Conservation (phyloP, 2,113 vertebrate genomes). For the Eolophus roseicapilla region DNA sequence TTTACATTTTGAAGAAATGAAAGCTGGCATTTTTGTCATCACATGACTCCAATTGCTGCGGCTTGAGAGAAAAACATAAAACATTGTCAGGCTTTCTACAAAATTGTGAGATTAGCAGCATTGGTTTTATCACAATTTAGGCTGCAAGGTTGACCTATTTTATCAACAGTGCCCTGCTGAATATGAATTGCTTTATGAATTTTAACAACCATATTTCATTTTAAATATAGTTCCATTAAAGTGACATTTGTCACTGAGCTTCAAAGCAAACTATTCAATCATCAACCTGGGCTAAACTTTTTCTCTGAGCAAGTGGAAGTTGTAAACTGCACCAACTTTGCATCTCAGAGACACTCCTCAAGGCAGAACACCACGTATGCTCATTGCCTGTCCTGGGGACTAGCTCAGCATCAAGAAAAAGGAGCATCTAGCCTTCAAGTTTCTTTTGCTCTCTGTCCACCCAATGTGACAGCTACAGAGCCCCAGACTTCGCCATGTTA, state of each 20-base stretch:
- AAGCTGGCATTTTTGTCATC: conserved; percentile 62
- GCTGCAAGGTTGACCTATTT: conserved; percentile 52
- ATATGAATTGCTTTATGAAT: conserved; percentile 55
- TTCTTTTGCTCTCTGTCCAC: background rate
- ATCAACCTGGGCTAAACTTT: background rate
- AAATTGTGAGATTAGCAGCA: conserved; percentile 48
- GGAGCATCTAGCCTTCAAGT: background rate
- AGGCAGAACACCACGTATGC: rapidly evolving
- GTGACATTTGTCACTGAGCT: background rate
- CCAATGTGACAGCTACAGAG: background rate
- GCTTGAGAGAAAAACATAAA: conserved; percentile 52
- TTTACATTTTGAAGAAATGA: conserved; percentile 64
- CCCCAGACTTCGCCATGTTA: background rate
- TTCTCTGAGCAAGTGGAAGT: background rate
- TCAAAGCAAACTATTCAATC: background rate
- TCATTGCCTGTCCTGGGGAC: background rate
- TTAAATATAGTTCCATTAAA: conserved; percentile 40
- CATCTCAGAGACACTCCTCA: background rate
- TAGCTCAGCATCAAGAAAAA: background rate
- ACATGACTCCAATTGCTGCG: conserved; percentile 51
- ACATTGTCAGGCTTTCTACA: conserved; percentile 40
- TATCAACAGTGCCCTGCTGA: conserved; percentile 46
- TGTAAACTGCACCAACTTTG: background rate
- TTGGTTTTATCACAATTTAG: conserved; percentile 41
- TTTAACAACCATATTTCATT: conserved; percentile 50